These are phyloP conservation scores for Paralichthys olivaceus DNA, from an alignment of 2,113 vertebrate species.

Conservation along the genomic window DNA sequence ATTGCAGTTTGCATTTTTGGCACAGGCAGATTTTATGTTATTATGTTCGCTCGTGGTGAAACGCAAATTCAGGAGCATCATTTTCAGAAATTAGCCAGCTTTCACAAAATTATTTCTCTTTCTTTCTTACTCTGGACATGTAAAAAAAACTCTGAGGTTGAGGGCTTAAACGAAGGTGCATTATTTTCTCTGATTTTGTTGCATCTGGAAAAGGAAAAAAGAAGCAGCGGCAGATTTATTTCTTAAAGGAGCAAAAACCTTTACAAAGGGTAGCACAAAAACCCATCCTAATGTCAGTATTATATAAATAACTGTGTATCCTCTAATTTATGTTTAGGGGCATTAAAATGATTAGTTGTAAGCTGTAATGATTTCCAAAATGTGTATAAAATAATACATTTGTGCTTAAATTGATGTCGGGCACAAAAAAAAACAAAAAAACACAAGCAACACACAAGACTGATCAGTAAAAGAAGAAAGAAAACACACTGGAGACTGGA, in stretches of 20 bases:
- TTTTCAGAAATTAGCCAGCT: constrained; percentile 50
- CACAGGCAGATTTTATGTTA: constrained; percentile 59
- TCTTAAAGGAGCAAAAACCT: too few relatives aligned
- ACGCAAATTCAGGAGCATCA: constrained; percentile 51
- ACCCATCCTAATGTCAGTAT: too few relatives aligned
- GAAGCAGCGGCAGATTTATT: too few relatives aligned
- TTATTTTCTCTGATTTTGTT: constrained; percentile 1
- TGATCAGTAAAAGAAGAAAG: background rate
- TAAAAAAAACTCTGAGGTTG: constrained; percentile 7
- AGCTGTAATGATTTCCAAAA: too few relatives aligned
- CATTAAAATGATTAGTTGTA: too few relatives aligned
- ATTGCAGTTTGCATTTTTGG: constrained; percentile 69
- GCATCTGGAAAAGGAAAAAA: background rate
- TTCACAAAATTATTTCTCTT: constrained; percentile 33
- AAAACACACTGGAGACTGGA: constrained; percentile 25
- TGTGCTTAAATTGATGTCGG: background rate
- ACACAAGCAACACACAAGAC: background rate
- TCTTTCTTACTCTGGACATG: constrained; percentile 23
- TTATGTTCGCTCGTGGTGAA: constrained; percentile 60
- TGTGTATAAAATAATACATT: too few relatives aligned
- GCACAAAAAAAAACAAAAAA: background rate
- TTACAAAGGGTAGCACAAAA: too few relatives aligned
- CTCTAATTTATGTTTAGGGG: too few relatives aligned
- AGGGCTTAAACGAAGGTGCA: background rate
- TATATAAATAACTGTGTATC: too few relatives aligned